Evolutionary conservation across 2,888 invertebrate genomes (phyloP).

Genomic region (Megaustenia siamemsis): DNA sequence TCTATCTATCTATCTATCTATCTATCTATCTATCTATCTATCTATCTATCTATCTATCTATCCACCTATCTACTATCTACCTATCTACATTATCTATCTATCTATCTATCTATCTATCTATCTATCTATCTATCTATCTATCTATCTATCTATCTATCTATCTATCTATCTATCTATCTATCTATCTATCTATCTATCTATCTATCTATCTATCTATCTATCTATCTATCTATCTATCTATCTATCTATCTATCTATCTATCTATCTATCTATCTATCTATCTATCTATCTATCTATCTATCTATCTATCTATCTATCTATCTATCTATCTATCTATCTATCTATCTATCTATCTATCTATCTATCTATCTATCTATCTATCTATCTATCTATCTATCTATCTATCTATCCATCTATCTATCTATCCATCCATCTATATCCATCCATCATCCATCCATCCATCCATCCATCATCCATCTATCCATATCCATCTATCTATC

Average conservation of each 20-base stretch:
- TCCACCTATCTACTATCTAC: neutral
- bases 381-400: too few relatives aligned
- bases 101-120: neutral
- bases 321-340: neutral
- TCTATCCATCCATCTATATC: too few relatives aligned
- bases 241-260: neutral
- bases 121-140: neutral
- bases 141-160: neutral
- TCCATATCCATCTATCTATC: too few relatives aligned
- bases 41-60: neutral
- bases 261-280: neutral
- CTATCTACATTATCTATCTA: neutral
- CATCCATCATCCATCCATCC: too few relatives aligned
- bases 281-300: neutral
- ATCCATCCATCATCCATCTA: too few relatives aligned
- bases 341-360: too few relatives aligned
- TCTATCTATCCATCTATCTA: too few relatives aligned
- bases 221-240: neutral
- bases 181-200: neutral
- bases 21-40: neutral
- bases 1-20: neutral
- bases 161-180: neutral
- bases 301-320: neutral
- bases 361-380: too few relatives aligned
- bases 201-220: neutral